Conservation (phyloP, 2,797 vertebrate species). For the Nannoperca obscura region DNA sequence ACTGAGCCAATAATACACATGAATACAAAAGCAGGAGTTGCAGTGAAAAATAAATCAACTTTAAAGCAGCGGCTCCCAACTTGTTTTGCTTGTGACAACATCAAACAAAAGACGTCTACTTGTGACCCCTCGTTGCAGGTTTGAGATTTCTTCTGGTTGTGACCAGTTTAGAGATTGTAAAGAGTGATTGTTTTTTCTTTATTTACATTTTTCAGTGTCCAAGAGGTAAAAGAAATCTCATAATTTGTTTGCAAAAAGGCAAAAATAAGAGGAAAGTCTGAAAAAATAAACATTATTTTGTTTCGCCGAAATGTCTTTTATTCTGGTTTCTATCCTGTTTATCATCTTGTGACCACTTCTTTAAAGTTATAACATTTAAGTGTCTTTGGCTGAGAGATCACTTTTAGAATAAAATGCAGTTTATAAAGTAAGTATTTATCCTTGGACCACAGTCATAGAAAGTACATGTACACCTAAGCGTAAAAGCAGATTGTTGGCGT, state of each 20-base stretch:
- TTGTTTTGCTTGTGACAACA: background rate
- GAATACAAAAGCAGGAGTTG: slow-evolving; percentile 21
- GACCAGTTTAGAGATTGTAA: background rate
- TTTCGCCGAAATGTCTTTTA: background rate
- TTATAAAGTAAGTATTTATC: background rate
- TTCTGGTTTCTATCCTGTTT: background rate
- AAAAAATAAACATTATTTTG: background rate
- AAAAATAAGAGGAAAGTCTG: background rate
- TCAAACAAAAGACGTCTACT: background rate
- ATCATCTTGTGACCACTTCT: background rate
- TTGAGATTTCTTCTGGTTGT: background rate
- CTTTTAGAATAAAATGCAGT: background rate
- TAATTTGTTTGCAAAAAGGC: background rate
- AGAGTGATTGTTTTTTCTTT: background rate
- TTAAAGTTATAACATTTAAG: background rate
- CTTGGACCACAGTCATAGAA: background rate
- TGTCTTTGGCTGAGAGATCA: background rate
- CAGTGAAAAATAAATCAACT: slow-evolving; percentile 16
- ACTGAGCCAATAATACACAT: slow-evolving; percentile 15
- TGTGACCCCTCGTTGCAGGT: background rate
- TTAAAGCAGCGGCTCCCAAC: background rate
- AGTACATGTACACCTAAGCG: background rate
- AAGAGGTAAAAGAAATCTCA: background rate
- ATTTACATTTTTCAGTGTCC: background rate
- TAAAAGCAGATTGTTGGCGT: slow-evolving; percentile 1